Percentiles rank a stretch among this genome's conserved stretches.
Evolutionary conservation across 92 coral and sea anemone species (phyloP).

Genomic region (Desmophyllum pertusum): DNA sequence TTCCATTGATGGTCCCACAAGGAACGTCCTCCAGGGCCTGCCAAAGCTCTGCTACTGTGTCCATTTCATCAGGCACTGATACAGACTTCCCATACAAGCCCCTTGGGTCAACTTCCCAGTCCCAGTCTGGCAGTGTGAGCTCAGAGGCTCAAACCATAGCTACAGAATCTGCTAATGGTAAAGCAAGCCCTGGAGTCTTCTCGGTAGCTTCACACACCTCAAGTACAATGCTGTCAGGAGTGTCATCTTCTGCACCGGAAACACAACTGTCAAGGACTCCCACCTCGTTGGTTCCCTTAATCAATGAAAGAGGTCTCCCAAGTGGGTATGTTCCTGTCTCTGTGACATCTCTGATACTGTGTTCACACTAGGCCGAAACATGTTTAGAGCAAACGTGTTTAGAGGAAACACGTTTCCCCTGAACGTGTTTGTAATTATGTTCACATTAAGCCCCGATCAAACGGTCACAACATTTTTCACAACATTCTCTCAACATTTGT

Average conservation of each 20-base stretch:
- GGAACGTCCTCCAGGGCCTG: conserved; percentile 87
- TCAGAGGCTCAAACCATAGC: conserved; percentile 69
- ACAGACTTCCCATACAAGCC: conserved; percentile 93
- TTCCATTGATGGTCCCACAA: conserved; percentile 41
- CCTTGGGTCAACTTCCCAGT: conserved; percentile 77
- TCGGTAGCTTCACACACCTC: conserved; percentile 48
- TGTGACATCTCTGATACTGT: too few relatives aligned
- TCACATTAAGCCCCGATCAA: too few relatives aligned
- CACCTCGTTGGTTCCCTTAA: conserved; percentile 73
- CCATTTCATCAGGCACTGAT: conserved; percentile 72
- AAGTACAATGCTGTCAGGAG: conserved; percentile 66
- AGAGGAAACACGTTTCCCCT: too few relatives aligned
- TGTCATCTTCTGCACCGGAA: conserved; percentile 58
- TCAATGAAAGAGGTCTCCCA: conserved; percentile 86
- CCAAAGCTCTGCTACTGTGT: conserved; percentile 81
- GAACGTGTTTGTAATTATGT: too few relatives aligned
- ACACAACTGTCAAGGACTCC: conserved; percentile 73
- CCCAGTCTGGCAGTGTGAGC: conserved; percentile 70
- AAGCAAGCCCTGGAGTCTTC: conserved; percentile 61
- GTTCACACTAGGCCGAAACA: too few relatives aligned
- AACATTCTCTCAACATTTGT: too few relatives aligned
- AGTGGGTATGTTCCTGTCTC: conserved; percentile 74
- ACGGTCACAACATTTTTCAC: too few relatives aligned
- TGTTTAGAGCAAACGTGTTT: too few relatives aligned
- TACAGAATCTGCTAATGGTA: conserved; percentile 59